Evolutionary conservation across 2,888 invertebrate species (phyloP).

Genomic region (Acleris literana): DNA sequence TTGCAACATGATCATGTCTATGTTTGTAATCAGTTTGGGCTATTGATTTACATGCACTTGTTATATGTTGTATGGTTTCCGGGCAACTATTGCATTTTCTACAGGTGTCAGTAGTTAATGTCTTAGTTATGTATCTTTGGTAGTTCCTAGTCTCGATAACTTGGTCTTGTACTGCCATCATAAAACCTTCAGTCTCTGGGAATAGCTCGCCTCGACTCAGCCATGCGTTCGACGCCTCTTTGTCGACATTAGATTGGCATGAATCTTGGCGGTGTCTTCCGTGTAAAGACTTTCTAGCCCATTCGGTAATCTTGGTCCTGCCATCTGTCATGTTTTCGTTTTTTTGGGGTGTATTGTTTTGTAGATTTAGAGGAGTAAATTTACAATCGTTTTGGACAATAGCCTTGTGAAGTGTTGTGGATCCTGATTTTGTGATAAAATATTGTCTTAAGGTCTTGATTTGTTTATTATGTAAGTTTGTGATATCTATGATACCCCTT

Average conservation of each 20-base stretch:
- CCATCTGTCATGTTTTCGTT: conserved; percentile 6
- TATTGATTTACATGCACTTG: too few species aligned
- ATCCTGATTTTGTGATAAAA: conserved; percentile 25
- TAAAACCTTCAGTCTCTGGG: conserved; percentile 1
- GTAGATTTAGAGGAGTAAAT: conserved; percentile 24
- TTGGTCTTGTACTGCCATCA: background rate
- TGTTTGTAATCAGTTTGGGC: too few species aligned
- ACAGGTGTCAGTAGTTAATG: too few species aligned
- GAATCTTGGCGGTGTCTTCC: too few species aligned
- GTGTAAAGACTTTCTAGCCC: background rate
- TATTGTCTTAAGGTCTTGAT: conserved; percentile 37
- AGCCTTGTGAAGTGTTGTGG: conserved; percentile 23
- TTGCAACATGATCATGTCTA: too few species aligned
- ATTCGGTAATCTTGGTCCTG: conserved; percentile 11
- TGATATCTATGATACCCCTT: conserved; percentile 40
- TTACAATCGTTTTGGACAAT: conserved; percentile 17
- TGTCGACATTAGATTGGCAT: too few species aligned
- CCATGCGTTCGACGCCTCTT: conserved; percentile 3
- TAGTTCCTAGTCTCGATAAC: background rate
- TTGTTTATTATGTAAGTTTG: conserved; percentile 40
- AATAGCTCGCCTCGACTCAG: conserved; percentile 5
- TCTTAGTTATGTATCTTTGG: background rate
- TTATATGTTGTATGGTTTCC: too few species aligned
- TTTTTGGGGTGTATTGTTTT: background rate
- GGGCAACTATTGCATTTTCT: too few species aligned